Evolutionary conservation across 2,113 vertebrate species (phyloP).

Genomic region (Lampris incognitus): DNA sequence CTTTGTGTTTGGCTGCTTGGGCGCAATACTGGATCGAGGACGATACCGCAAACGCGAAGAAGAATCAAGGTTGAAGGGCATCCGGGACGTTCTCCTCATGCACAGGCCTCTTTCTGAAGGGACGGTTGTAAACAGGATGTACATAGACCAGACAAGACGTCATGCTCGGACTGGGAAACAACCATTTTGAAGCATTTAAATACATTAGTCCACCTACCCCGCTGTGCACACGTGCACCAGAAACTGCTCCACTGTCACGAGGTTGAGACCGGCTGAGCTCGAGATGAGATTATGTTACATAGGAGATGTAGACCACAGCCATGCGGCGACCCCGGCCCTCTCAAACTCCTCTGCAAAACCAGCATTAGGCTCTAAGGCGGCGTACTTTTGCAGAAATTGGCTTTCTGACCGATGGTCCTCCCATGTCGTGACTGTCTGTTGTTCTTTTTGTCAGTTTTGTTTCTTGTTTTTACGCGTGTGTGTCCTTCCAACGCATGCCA

Average conservation of each 20-base stretch:
- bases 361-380: conserved; percentile 28
- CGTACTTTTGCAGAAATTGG: conserved; percentile 28
- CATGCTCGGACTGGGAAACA: conserved; percentile 69
- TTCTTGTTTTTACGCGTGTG: not conserved
- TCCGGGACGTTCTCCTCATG: conserved; percentile 70
- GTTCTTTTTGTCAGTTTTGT: not conserved
- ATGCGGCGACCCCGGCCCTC: too few species aligned
- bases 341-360: not conserved
- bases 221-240: conserved; percentile 64
- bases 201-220: conserved; percentile 76
- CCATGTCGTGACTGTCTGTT: conserved; percentile 38
- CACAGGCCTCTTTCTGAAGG: conserved; percentile 83
- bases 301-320: not conserved
- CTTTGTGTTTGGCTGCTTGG: conserved; percentile 62
- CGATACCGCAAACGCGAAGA: conserved; percentile 11
- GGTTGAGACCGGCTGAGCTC: conserved; percentile 45
- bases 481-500: conserved; percentile 36
- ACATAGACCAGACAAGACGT: conserved; percentile 75
- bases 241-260: conserved; percentile 8
- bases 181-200: conserved; percentile 71
- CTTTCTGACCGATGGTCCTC: conserved; percentile 65
- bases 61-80: conserved; percentile 3
- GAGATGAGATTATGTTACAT: conserved; percentile 46
- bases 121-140: conserved; percentile 79
- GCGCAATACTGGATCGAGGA: conserved; percentile 39